These are phyloP conservation scores for Myotis lucifugus DNA, from an alignment of 2,113 vertebrate species.

Conservation along the genomic window DNA sequence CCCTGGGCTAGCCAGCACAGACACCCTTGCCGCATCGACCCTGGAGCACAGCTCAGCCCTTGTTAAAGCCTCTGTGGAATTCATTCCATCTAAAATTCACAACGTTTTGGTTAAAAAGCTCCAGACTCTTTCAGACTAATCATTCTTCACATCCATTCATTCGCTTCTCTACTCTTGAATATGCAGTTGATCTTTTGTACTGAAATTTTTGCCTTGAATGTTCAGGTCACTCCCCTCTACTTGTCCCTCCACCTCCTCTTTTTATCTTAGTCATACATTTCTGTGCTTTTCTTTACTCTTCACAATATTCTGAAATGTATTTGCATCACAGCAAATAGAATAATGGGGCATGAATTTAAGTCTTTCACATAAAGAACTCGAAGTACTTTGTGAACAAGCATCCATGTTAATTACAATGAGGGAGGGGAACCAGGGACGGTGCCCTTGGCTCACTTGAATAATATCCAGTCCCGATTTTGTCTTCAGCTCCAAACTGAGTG, in stretches of 20 bases:
- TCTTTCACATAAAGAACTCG: not conserved
- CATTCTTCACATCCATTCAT: not conserved
- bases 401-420: not conserved
- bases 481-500: not conserved
- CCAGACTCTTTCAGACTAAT: not conserved
- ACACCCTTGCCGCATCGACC: not conserved
- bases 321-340: not conserved
- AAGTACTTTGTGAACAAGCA: not conserved
- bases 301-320: slow-evolving; percentile 9
- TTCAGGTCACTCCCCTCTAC: not conserved
- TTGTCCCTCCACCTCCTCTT: not conserved
- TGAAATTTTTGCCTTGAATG: not conserved
- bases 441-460: too few relatives aligned
- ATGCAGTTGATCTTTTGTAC: not conserved
- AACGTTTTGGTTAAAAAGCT: not conserved
- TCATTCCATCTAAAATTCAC: not conserved
- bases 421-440: not conserved
- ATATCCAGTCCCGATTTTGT: not conserved
- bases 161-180: slow-evolving; percentile 1
- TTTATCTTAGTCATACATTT: slow-evolving; percentile 19
- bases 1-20: not conserved
- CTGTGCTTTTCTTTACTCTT: not conserved
- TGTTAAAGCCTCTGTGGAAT: not conserved
- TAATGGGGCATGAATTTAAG: not conserved
- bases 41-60: not conserved